A percentile compares a stretch with the other conserved stretches of the same genome.
These are phyloP conservation scores for Gymnobelideus leadbeateri DNA, from an alignment of 2,113 vertebrate genomes.

Conservation along the genomic window DNA sequence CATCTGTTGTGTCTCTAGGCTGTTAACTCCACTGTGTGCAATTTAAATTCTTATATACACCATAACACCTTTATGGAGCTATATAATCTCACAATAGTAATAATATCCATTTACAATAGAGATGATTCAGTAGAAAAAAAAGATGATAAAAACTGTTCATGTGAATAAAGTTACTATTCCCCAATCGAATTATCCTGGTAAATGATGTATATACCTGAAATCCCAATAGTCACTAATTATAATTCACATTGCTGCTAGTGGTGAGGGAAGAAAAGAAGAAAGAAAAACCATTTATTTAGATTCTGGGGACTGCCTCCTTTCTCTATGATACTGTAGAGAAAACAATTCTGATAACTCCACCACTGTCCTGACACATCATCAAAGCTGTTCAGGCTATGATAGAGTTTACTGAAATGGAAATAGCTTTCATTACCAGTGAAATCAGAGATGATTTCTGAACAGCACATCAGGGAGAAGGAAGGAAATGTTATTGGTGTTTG, in stretches of 20 bases:
- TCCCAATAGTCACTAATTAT: neutral
- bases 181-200: neutral
- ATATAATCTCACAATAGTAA: neutral
- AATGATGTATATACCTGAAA: neutral
- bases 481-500: rapidly evolving
- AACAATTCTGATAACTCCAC: neutral
- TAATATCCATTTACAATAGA: neutral
- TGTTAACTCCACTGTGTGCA: too few species aligned
- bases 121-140: neutral
- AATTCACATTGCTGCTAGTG: neutral
- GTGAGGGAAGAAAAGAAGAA: neutral
- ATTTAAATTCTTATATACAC: neutral
- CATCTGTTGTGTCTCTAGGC: rapidly evolving
- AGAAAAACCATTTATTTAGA: neutral
- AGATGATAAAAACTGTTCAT: neutral
- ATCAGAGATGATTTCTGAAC: neutral
- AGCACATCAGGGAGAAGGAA: neutral
- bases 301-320: neutral
- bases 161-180: neutral
- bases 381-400: neutral
- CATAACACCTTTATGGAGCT: neutral
- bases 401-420: neutral
- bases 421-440: neutral
- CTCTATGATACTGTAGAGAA: neutral
- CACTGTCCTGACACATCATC: neutral